These are phyloP conservation scores for Eulithis prunata DNA, from an alignment of 2,888 invertebrate species.

Conservation along the genomic window DNA sequence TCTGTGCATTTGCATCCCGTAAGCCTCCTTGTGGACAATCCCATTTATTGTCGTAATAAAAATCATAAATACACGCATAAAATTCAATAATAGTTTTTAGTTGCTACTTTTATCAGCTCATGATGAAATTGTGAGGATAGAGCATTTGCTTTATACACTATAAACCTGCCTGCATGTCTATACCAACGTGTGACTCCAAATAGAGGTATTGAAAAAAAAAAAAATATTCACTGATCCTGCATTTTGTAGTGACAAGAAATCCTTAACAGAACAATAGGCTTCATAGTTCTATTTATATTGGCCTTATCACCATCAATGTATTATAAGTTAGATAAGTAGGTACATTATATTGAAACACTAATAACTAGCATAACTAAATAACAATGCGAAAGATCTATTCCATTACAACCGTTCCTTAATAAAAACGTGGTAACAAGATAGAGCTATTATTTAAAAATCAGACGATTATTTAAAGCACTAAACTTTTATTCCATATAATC, in stretches of 20 bases:
- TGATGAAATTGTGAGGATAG: conserved; percentile 5
- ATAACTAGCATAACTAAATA: no score
- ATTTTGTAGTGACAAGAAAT: no score
- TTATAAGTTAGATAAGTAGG: no score
- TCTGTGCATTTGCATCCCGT: conserved; percentile 68
- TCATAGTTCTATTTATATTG: no score
- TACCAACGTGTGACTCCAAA: neutral
- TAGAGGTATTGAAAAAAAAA: no score
- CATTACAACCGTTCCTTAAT: neutral
- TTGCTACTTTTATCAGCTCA: conserved; percentile 18
- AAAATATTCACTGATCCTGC: no score
- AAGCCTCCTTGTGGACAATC: conserved; percentile 50
- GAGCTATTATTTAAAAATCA: conserved; percentile 38
- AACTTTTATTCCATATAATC: conserved; percentile 62
- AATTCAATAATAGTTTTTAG: conserved; percentile 45
- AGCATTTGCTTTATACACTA: neutral
- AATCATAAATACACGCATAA: conserved; percentile 55
- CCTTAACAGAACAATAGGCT: no score
- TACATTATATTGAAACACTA: no score
- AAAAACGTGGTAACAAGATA: conserved; percentile 30
- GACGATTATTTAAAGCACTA: conserved; percentile 37
- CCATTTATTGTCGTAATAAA: conserved; percentile 55
- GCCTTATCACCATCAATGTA: no score
- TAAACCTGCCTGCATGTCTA: neutral
- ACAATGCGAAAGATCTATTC: no score